phyloP scores from a whole-genome alignment of 2,113 vertebrate genomes.

The Lipophrys pholis region DNA sequence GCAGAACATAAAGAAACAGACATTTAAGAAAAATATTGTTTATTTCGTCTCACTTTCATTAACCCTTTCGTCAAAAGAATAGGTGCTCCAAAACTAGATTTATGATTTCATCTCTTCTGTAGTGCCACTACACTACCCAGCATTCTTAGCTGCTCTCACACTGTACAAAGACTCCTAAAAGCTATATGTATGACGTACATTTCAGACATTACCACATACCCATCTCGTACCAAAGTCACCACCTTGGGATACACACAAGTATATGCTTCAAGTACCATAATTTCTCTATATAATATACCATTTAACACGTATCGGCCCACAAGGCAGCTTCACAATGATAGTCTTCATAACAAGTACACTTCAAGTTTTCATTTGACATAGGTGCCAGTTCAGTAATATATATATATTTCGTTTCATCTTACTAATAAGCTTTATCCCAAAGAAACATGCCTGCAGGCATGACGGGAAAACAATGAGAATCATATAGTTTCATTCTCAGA shows the following conservation, averaged over 20 bases:
- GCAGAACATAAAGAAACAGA: conserved; percentile 54
- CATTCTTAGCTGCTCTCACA: conserved; percentile 61
- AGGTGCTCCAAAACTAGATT: conserved; percentile 79
- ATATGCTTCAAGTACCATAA: conserved; percentile 74
- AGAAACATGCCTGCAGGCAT: conserved; percentile 31
- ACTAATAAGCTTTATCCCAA: conserved; percentile 15
- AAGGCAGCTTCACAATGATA: conserved; percentile 70
- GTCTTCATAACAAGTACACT: conserved; percentile 69
- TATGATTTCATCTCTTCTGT: conserved; percentile 64
- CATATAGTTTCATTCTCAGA: conserved; percentile 42
- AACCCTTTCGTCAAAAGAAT: conserved; percentile 78
- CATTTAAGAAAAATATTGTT: conserved; percentile 85
- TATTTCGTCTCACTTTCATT: conserved; percentile 74
- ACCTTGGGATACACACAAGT: conserved; percentile 33
- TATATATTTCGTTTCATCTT: conserved; percentile 24
- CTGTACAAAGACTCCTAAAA: conserved; percentile 70
- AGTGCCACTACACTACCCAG: conserved; percentile 57
- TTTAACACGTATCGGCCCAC: conserved; percentile 63
- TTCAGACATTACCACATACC: conserved; percentile 54
- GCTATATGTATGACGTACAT: conserved; percentile 48
- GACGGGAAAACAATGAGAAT: conserved; percentile 36
- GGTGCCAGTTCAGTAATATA: conserved; percentile 25
- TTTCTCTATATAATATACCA: conserved; percentile 57
- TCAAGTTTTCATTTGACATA: conserved; percentile 54
- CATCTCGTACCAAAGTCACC: conserved; percentile 68